Percentiles rank a stretch among this genome's conserved stretches.
These are phyloP conservation scores for Microctenopoma steveboyesi DNA, from an alignment of 2,797 vertebrate species.

Conservation along the genomic window DNA sequence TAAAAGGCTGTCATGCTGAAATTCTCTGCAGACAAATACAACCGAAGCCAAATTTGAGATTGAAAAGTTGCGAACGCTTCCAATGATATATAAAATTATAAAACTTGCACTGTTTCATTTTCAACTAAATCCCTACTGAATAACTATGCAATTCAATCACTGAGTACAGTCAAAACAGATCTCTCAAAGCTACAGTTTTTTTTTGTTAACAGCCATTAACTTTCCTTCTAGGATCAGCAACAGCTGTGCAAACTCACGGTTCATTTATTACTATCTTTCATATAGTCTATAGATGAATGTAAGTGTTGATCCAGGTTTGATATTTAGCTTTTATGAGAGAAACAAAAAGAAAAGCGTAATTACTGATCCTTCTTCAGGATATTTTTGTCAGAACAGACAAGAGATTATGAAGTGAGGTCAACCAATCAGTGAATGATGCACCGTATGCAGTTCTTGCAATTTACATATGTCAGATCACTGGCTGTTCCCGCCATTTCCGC, in stretches of 20 bases:
- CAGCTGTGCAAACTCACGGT: conserved; percentile 8
- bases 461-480: conserved; percentile 19
- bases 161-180: not conserved
- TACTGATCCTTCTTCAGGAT: not conserved
- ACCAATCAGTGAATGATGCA: conserved; percentile 9
- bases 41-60: not conserved
- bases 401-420: conserved; percentile 44
- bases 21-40: conserved; percentile 1
- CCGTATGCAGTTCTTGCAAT: not conserved
- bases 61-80: conserved; percentile 7
- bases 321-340: not conserved
- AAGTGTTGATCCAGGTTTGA: not conserved
- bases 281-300: not conserved
- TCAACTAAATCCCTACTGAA: not conserved
- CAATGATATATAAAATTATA: not conserved
- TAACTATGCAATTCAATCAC: conserved; percentile 8
- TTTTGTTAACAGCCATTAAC: conserved; percentile 3
- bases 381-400: conserved; percentile 35
- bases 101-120: not conserved
- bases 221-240: conserved; percentile 7
- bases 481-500: conserved; percentile 10
- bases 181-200: not conserved
- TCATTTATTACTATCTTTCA: not conserved
- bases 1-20: conserved; percentile 20
- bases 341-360: not conserved